phyloP scores from a whole-genome alignment of 2,888 invertebrate genomes.

The Lymantria dispar region DNA sequence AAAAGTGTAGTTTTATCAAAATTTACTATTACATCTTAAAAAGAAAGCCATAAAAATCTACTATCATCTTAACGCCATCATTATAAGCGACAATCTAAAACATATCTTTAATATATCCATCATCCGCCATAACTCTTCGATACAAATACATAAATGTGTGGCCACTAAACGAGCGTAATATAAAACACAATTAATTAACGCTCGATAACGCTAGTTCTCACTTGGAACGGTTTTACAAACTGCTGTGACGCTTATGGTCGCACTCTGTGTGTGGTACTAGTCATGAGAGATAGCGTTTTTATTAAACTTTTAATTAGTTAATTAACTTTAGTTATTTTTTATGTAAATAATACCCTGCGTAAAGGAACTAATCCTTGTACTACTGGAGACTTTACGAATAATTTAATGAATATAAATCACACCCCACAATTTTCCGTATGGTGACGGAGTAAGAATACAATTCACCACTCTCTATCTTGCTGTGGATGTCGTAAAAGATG shows the following conservation, averaged over 20 bases:
- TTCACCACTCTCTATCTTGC: too few species aligned
- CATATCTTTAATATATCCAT: conserved; percentile 6
- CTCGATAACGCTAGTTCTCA: conserved; percentile 49
- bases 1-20: neutral
- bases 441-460: too few species aligned
- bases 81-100: neutral
- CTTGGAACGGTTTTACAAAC: conserved; percentile 48
- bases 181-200: conserved; percentile 56
- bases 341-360: too few species aligned
- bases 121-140: conserved; percentile 12
- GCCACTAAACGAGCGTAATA: conserved; percentile 36
- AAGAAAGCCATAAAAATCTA: neutral
- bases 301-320: neutral
- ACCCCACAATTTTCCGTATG: too few species aligned
- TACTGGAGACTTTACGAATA: too few species aligned
- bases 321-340: neutral
- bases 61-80: neutral
- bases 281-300: conserved; percentile 2
- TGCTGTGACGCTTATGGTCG: conserved; percentile 43
- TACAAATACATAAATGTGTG: conserved; percentile 33
- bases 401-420: too few species aligned
- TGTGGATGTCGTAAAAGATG: too few species aligned
- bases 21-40: neutral
- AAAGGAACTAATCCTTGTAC: too few species aligned
- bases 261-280: conserved; percentile 35